Conservation (phyloP, 2,797 vertebrate species). For the Leucoraja ocellata region DNA sequence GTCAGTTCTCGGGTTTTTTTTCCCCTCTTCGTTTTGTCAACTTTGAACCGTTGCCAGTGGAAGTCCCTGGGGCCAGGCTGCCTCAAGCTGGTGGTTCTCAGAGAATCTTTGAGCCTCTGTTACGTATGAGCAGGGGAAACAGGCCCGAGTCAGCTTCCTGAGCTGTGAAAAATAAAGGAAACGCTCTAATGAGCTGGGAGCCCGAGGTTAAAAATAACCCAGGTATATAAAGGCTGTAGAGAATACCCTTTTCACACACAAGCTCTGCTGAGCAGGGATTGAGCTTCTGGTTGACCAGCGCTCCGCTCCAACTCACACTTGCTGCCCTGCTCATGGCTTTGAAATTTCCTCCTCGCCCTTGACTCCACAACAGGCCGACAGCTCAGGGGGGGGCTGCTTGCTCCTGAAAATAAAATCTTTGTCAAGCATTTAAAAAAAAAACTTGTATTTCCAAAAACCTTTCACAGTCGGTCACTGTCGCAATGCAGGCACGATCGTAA, state of each 20-base stretch:
- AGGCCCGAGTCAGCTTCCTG: slow-evolving; percentile 88
- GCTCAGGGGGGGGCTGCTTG: background rate
- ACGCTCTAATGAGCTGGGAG: slow-evolving; percentile 80
- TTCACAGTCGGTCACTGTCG: background rate
- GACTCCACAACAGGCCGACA: background rate
- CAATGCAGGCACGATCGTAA: background rate
- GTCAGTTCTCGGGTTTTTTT: background rate
- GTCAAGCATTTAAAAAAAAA: background rate
- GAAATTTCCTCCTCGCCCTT: background rate
- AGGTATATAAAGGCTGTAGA: slow-evolving; percentile 77
- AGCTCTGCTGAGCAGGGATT: slow-evolving; percentile 45
- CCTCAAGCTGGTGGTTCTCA: slow-evolving; percentile 81
- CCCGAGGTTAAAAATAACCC: slow-evolving; percentile 92
- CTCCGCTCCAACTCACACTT: background rate
- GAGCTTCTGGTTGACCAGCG: no score
- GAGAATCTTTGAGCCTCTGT: slow-evolving; percentile 70
- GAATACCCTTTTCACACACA: slow-evolving; percentile 69
- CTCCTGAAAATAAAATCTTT: background rate
- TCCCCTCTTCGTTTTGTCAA: slow-evolving; percentile 8
- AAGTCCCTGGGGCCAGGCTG: slow-evolving; percentile 54
- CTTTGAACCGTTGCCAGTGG: slow-evolving; percentile 22
- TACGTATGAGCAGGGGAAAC: slow-evolving; percentile 80
- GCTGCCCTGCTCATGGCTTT: no score
- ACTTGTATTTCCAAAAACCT: background rate
- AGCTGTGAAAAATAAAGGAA: slow-evolving; percentile 74